Evolutionary conservation across 2,888 invertebrate genomes (phyloP).

Genomic region (Euphydryas editha): DNA sequence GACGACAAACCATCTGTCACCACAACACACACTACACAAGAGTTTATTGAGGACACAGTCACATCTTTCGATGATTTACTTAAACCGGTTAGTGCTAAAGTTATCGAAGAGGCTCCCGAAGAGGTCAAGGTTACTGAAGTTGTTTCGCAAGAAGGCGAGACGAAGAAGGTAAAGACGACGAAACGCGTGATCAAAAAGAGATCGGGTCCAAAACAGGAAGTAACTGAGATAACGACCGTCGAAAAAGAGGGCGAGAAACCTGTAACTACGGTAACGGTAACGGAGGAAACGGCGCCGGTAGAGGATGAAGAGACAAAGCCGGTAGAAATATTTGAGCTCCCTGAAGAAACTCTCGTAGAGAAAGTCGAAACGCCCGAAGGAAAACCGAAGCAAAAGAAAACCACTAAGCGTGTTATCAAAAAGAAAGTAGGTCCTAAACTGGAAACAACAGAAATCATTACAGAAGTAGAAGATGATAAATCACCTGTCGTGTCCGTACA

Average conservation of each 20-base stretch:
- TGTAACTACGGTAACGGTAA: neutral
- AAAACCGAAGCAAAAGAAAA: slow-evolving; percentile 55
- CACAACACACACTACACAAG: slow-evolving; percentile 5
- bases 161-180: neutral
- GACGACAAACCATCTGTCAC: neutral
- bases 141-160: neutral
- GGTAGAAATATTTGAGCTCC: slow-evolving; percentile 46
- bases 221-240: slow-evolving; percentile 12
- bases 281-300: neutral
- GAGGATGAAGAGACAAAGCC: neutral
- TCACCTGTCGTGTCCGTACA: slow-evolving; percentile 48
- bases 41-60: slow-evolving; percentile 14
- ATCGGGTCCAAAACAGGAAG: slow-evolving; percentile 9
- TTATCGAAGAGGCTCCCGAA: slow-evolving; percentile 3
- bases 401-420: slow-evolving; percentile 37
- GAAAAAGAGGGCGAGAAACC: slow-evolving; percentile 12
- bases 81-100: neutral
- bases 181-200: slow-evolving; percentile 13
- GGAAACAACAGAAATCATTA: slow-evolving; percentile 50
- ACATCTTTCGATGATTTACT: slow-evolving; percentile 4
- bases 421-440: slow-evolving; percentile 47
- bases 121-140: slow-evolving; percentile 1
- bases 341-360: slow-evolving; percentile 46
- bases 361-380: slow-evolving; percentile 55
- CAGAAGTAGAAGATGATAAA: slow-evolving; percentile 26